These are phyloP conservation scores for Phenganax stokvisi DNA, from an alignment of 92 coral and sea anemone genomes.

Conservation along the genomic window DNA sequence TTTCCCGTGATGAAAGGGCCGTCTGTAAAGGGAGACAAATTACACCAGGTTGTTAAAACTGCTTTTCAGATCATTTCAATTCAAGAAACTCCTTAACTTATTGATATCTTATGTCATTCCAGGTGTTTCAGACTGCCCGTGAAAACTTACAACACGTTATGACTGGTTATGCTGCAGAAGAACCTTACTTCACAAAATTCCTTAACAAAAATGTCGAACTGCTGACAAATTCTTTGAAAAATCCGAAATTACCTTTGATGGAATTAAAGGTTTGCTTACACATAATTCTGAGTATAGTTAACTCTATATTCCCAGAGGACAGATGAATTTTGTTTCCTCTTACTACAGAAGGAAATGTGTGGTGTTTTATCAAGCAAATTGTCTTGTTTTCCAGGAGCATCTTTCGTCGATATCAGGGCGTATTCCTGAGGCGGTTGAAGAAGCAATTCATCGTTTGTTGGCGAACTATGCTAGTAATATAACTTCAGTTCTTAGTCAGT, in stretches of 20 bases:
- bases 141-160: conserved; percentile 81
- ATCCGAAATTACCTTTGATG: conserved; percentile 83
- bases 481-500: conserved; percentile 85
- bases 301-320: neutral
- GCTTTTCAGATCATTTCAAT: neutral
- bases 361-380: neutral
- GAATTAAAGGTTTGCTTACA: conserved; percentile 64
- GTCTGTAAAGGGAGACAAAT: conserved; percentile 67
- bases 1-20: conserved; percentile 61
- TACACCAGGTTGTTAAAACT: conserved; percentile 67
- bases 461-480: conserved; percentile 91
- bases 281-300: neutral
- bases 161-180: conserved; percentile 79
- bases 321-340: too few relatives aligned
- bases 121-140: conserved; percentile 73
- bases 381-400: conserved; percentile 55
- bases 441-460: conserved; percentile 67
- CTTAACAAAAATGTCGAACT: conserved; percentile 62
- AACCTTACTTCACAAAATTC: conserved; percentile 61
- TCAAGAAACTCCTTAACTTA: neutral
- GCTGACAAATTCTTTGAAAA: conserved; percentile 65
- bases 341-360: neutral
- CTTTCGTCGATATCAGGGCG: conserved; percentile 89
- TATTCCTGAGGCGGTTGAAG: conserved; percentile 78
- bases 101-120: neutral